Base-by-base conservation (phyloP, 2,113 vertebrate genomes). In the Amphiprion percula region DNA sequence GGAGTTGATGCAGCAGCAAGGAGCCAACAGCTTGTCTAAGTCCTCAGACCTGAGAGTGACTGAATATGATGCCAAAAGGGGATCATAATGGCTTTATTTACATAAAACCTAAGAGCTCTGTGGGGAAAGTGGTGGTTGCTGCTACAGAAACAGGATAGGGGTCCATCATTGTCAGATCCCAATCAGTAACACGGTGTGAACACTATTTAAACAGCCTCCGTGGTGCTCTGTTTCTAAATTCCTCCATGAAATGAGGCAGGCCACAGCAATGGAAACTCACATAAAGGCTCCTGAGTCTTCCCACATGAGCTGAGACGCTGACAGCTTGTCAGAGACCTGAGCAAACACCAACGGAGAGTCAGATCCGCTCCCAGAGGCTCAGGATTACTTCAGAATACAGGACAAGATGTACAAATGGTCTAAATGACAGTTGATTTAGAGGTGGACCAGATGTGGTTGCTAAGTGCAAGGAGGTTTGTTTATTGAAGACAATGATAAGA, bases 271-370 rank as follows among this genome's bases (percentile, higher is more conserved):
- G 74, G 63, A 88, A 87, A 86, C 70, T 89, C 79, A 8, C 65
- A 85, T 74, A 78, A 78, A 68, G 23, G 21, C 58, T 56, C 74
- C 3, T 30, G 70, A 86, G 79, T 71, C 68, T 72, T 91, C 83
- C 87, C 89, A 91, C 73, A 85, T 87, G 88, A 74, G 28, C 62
- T 33, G 82, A 84, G 76, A 79, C 8, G 86, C 79, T 94, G 92
- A 92, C 92, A 92, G 84, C 85, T 79, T 65, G 53, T 91, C 87
- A 91, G 65, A 87, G 74, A 71, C 68, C 71, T 21, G 70, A 76
- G 68, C 4, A 50, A 56, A 86, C 52, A 76, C 62, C 24, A 26
- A 26, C 10, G 72, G 53, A 62, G 74, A 82, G 80, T 79, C 71
- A 54, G 82, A 84, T 79, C 74, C 64, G 71, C 44, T 61, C 74